These are phyloP conservation scores for Drosophila paranaensis DNA, from an alignment of 2,888 invertebrate species.

Conservation along the genomic window DNA sequence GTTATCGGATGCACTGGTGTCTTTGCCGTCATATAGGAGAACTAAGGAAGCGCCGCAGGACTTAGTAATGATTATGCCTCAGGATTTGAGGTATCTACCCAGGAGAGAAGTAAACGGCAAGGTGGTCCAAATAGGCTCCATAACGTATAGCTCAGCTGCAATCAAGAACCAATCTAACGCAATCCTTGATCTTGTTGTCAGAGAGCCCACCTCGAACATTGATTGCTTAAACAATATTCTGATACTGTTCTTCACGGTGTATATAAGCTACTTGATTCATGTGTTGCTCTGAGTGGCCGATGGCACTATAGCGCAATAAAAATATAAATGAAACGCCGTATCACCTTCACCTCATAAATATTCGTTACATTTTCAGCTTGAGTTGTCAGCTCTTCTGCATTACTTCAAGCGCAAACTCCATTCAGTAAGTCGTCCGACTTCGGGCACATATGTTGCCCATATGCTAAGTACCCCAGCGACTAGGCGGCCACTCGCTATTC, in stretches of 20 bases:
- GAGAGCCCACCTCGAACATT: neutral
- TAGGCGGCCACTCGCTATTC: conserved; percentile 46
- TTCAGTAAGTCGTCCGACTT: conserved; percentile 25
- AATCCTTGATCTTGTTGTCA: neutral
- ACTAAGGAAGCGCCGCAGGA: neutral
- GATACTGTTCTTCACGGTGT: conserved; percentile 39
- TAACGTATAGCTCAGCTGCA: neutral
- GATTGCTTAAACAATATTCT: conserved; percentile 2
- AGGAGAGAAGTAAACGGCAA: neutral
- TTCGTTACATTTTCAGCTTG: conserved; percentile 26
- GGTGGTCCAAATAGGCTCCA: neutral
- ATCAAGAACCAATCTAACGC: neutral
- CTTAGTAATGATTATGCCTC: neutral
- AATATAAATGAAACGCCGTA: neutral
- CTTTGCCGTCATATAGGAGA: neutral
- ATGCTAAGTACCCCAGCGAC: conserved; percentile 54
- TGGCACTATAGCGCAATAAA: neutral
- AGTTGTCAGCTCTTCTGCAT: conserved; percentile 35
- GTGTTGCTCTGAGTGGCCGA: conserved; percentile 21
- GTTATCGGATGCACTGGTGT: neutral
- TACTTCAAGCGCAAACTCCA: conserved; percentile 26
- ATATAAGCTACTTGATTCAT: conserved; percentile 40
- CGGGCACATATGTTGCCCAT: conserved; percentile 51
- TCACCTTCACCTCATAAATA: conserved; percentile 20
- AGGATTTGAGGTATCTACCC: neutral